Evolutionary conservation across 2,888 invertebrate species (phyloP), one percentile per base, ranked within the genome.

Genomic region (Lamellibrachia columna): DNA sequence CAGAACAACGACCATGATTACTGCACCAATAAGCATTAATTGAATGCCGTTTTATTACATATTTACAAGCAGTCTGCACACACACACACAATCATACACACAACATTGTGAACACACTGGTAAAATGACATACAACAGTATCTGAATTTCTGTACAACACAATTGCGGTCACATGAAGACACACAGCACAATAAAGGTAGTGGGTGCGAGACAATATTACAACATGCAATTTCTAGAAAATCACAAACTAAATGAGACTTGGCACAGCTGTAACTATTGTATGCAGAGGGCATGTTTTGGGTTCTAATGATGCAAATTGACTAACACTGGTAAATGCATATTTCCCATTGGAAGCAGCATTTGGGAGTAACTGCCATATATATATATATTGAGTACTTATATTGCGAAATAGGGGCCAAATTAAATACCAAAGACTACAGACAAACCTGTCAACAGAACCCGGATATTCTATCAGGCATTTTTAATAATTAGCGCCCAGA

Each of bases 61-160:
- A 75, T 75, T 75, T 75, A 75, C 75, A 75, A 75, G 75, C 75
- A 75, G 22, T 75, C 75, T 22, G 75, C 75, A 75, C 75, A 75
- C n/a, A 28, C 28, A 28, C 28, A 75, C 75, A 6, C n/a, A 75
- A 75, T 75, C 75, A 75, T 75, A 75, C 75, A 22, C 22, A 75
- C 75, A 75, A 75, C 75, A 75, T n/a, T 4, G 75, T 75, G 75
- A 75, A 75, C 75, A 75, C 75, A 75, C 75, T 75, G 75, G 75
- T 22, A 75, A 75, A 75, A 75, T 22, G 22, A 75, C 75, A n/a
- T 75, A 75, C n/a, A n/a, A 75, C 75, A 75, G 75, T 75, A 75
- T 75, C 4, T 75, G 75, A 75, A 75, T 75, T 75, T 75, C 75
- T 75, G 75, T 75, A 75, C 75, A 75, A 75, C 11, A 75, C 75